Percentiles rank a stretch among this genome's conserved stretches.
These are phyloP conservation scores for Eupeodes luniger DNA, from an alignment of 2,888 invertebrate genomes.

Conservation along the genomic window DNA sequence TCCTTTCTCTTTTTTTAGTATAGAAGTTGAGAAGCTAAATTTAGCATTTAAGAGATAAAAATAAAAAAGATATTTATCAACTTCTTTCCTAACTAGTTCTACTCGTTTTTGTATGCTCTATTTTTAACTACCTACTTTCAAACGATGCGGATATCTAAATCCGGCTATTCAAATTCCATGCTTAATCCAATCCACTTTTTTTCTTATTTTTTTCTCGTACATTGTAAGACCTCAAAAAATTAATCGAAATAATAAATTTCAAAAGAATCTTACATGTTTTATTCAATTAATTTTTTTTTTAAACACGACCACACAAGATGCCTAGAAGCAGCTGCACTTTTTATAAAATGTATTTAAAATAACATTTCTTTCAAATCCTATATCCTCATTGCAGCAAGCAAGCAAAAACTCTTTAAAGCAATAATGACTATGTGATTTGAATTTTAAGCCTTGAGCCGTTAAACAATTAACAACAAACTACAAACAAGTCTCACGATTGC, in stretches of 20 bases:
- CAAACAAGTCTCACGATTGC: constrained; percentile 5
- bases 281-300: not conserved
- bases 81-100: too few relatives aligned
- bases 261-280: constrained; percentile 3
- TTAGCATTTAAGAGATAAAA: too few relatives aligned
- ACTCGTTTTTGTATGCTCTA: too few relatives aligned
- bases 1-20: too few relatives aligned
- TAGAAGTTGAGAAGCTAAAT: too few relatives aligned
- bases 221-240: not conserved
- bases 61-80: too few relatives aligned
- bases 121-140: too few relatives aligned
- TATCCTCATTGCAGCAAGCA: not conserved
- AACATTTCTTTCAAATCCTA: not conserved
- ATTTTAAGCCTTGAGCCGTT: constrained; percentile 19
- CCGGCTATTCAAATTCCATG: not conserved
- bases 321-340: not conserved
- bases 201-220: not conserved
- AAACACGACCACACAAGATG: not conserved
- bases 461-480: constrained; percentile 6
- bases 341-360: not conserved
- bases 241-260: constrained; percentile 2
- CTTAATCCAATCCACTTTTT: not conserved
- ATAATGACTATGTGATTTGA: not conserved
- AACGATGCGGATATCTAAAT: not conserved
- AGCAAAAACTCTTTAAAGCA: not conserved